Percentiles rank a stretch among this genome's conserved stretches.
phyloP scores from a whole-genome alignment of 2,797 vertebrate genomes.

The Lithobates pipiens region DNA sequence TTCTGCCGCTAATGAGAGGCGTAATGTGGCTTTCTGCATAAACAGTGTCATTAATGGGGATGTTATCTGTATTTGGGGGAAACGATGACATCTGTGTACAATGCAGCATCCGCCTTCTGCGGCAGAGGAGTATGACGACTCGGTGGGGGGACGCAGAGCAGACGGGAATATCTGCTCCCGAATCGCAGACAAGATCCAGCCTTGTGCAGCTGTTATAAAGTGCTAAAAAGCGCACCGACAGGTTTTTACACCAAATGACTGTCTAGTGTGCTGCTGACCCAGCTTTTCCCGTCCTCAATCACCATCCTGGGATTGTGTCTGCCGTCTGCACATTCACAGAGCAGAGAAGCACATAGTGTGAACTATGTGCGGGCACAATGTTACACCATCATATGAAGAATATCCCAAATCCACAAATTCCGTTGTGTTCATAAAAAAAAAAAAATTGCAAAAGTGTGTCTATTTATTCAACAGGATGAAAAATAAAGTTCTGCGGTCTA shows the following conservation, averaged over 20 bases:
- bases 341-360: neutral
- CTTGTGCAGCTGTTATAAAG: constrained; percentile 10
- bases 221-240: constrained; percentile 29
- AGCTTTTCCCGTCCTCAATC: constrained; percentile 18
- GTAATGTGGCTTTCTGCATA: constrained; percentile 9
- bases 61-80: neutral
- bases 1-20: constrained; percentile 3
- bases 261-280: constrained; percentile 35
- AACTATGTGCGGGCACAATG: too few species aligned
- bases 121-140: neutral
- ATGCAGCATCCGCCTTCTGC: neutral
- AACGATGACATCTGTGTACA: neutral
- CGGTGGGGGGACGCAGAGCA: constrained; percentile 13
- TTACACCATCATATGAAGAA: too few species aligned
- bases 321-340: constrained; percentile 32
- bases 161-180: constrained; percentile 24
- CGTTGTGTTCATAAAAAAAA: too few species aligned
- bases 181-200: neutral
- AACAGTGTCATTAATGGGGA: neutral
- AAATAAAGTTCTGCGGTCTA: too few species aligned
- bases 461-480: too few species aligned
- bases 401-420: too few species aligned
- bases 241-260: constrained; percentile 33
- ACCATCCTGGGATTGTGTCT: constrained; percentile 3
- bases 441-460: too few species aligned